Evolutionary conservation across 1,140 invertebrate genomes (phyloP).

Genomic region (Drosophila chauvacae): DNA sequence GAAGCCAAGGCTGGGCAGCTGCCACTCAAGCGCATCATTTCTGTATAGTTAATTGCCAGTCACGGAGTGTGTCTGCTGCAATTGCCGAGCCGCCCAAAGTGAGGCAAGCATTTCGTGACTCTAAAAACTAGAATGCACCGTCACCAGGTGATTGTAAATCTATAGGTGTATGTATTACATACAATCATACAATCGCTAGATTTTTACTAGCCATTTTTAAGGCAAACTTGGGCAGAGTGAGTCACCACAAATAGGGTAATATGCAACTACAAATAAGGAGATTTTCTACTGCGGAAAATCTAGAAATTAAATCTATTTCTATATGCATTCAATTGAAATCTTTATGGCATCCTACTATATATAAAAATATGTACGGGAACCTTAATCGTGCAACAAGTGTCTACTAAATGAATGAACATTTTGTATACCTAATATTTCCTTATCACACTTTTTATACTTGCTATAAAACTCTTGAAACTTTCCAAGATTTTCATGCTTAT

Average conservation of each 20-base stretch:
- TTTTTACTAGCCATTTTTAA: background rate
- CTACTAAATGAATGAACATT: background rate
- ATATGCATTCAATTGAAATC: no score
- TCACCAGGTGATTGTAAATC: constrained; percentile 25
- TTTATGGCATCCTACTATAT: no score
- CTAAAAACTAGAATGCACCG: constrained; percentile 19
- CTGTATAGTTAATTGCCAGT: constrained; percentile 40
- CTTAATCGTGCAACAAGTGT: background rate
- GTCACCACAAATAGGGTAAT: constrained; percentile 3
- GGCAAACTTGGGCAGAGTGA: constrained; percentile 5
- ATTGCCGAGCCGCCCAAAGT: constrained; percentile 31
- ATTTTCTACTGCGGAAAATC: background rate
- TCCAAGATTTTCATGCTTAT: background rate
- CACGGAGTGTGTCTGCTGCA: constrained; percentile 38
- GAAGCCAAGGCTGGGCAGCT: constrained; percentile 21
- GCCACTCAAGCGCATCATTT: constrained; percentile 40
- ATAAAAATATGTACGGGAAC: background rate
- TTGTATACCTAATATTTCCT: background rate
- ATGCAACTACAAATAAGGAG: background rate
- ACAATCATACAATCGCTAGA: background rate
- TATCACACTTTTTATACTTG: background rate
- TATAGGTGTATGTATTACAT: background rate
- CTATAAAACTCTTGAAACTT: background rate
- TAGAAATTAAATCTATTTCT: background rate
- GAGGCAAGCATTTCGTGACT: constrained; percentile 43